phyloP scores from a whole-genome alignment of 2,797 vertebrate genomes.

The Chromis chromis region DNA sequence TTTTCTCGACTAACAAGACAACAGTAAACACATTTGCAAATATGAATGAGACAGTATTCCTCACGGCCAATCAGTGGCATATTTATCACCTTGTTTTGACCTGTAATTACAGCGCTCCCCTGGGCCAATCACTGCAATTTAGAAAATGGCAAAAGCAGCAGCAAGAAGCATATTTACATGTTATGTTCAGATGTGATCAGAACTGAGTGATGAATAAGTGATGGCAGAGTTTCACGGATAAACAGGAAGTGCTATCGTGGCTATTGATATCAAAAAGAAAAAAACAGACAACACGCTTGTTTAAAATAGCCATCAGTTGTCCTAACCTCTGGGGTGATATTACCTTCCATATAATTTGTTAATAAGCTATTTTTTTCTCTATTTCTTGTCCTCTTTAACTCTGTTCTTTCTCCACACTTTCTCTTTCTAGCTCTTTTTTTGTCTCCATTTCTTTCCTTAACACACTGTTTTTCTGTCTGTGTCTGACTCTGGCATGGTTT shows the following conservation, averaged over 20 bases:
- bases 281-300: slow-evolving; percentile 34
- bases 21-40: slow-evolving; percentile 24
- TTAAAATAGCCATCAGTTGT: slow-evolving; percentile 55
- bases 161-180: slow-evolving; percentile 6
- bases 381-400: slow-evolving; percentile 21
- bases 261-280: slow-evolving; percentile 35
- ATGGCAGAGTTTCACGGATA: slow-evolving; percentile 20
- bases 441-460: slow-evolving; percentile 51
- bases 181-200: slow-evolving; percentile 35
- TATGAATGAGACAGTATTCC: slow-evolving; percentile 12
- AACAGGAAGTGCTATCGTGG: slow-evolving; percentile 6
- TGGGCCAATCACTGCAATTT: slow-evolving; percentile 13
- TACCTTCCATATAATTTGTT: slow-evolving; percentile 40
- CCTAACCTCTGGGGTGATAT: slow-evolving; percentile 46
- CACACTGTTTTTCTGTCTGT: slow-evolving; percentile 37
- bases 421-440: slow-evolving; percentile 27
- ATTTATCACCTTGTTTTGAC: slow-evolving; percentile 38
- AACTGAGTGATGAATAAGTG: slow-evolving; percentile 21
- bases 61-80: slow-evolving; percentile 1
- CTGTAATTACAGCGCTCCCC: slow-evolving; percentile 17
- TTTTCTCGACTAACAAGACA: slow-evolving; percentile 25
- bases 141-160: slow-evolving; percentile 24
- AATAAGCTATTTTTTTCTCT: slow-evolving; percentile 49
- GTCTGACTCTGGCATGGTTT: slow-evolving; percentile 68
- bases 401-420: slow-evolving; percentile 25